These are phyloP conservation scores for Leptopilina myrica DNA, from an alignment of 2,888 invertebrate species.

Conservation along the genomic window DNA sequence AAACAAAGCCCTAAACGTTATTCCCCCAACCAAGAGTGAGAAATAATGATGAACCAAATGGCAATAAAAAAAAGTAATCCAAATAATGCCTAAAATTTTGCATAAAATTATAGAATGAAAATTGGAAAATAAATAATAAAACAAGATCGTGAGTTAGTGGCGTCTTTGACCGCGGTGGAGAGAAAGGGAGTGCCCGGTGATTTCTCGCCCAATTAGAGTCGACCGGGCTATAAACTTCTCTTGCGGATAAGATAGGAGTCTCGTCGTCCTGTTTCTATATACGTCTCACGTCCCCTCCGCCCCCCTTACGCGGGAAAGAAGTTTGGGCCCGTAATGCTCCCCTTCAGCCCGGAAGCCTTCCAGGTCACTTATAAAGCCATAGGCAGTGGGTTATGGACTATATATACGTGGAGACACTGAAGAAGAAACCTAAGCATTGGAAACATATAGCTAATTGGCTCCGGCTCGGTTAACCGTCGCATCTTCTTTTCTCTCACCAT, in stretches of 20 bases:
- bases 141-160: slow-evolving; percentile 71
- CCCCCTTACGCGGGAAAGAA: slow-evolving; percentile 39
- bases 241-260: slow-evolving; percentile 74
- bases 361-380: slow-evolving; percentile 54
- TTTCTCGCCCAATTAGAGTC: slow-evolving; percentile 76
- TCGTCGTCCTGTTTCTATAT: slow-evolving; percentile 61
- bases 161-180: slow-evolving; percentile 63
- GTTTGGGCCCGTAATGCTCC: slow-evolving; percentile 57
- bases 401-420: slow-evolving; percentile 42
- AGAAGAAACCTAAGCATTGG: slow-evolving; percentile 66
- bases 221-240: slow-evolving; percentile 75
- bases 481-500: slow-evolving; percentile 5
- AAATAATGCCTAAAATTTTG: no score
- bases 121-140: no score
- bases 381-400: slow-evolving; percentile 58
- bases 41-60: no score
- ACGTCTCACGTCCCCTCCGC: no score
- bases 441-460: slow-evolving; percentile 72
- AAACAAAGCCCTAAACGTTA: no score
- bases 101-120: no score
- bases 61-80: no score
- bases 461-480: slow-evolving; percentile 69
- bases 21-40: no score
- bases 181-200: slow-evolving; percentile 75
- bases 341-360: slow-evolving; percentile 66